Percentiles rank a stretch among this genome's conserved stretches.
Conservation (phyloP, 2,113 vertebrate species). For the Prinia subflava region DNA sequence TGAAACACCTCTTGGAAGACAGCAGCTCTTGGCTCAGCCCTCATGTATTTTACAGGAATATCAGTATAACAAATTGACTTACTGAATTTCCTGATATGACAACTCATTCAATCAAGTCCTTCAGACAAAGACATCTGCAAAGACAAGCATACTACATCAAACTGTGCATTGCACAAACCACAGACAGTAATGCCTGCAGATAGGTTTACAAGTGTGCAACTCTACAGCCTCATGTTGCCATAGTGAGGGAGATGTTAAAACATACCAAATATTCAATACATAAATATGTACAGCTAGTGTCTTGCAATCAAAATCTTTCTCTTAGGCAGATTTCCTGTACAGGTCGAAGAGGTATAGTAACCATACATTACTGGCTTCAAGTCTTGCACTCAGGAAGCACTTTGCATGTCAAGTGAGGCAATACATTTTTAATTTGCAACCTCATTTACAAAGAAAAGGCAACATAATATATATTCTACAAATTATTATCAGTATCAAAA, state of each 20-base stretch:
- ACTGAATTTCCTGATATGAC: conserved; percentile 21
- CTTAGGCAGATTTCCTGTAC: background rate
- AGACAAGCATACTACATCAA: background rate
- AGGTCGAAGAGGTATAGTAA: background rate
- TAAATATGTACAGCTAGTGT: background rate
- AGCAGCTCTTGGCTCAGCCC: background rate
- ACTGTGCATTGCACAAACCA: background rate
- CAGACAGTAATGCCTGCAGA: background rate
- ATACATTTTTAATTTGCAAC: conserved; percentile 21
- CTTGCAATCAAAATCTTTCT: background rate
- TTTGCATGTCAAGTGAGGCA: background rate
- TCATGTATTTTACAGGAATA: conserved; percentile 49
- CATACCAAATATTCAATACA: background rate
- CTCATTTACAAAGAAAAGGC: background rate
- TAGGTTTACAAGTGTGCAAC: background rate
- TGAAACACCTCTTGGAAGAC: conserved; percentile 21
- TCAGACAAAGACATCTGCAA: background rate
- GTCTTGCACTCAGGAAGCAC: background rate
- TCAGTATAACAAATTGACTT: conserved; percentile 39
- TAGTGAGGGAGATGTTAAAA: background rate
- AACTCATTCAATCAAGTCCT: conserved; percentile 53
- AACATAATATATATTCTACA: background rate
- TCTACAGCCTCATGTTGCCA: background rate
- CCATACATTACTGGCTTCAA: background rate
- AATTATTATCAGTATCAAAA: background rate